Conservation (phyloP, 1,140 invertebrate species). For the Chironomus tepperi region DNA sequence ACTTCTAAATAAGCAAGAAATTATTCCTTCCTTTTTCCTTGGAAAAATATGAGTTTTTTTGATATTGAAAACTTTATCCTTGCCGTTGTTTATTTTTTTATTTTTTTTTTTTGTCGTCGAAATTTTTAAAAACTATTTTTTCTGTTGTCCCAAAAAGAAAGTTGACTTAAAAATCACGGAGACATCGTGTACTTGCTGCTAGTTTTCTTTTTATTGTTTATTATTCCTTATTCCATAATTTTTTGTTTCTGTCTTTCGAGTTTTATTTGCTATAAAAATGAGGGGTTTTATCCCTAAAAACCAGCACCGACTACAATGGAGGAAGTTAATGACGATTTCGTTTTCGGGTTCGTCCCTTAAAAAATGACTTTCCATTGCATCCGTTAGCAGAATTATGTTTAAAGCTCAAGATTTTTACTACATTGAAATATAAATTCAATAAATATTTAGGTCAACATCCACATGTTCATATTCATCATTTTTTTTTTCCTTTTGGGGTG, state of each 20-base stretch:
- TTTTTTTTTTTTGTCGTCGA: neutral
- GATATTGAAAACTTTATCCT: conserved; percentile 3
- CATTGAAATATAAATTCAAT: neutral
- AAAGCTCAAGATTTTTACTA: neutral
- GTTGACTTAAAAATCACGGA: neutral
- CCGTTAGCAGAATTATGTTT: neutral
- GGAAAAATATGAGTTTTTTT: neutral
- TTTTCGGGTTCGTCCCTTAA: neutral
- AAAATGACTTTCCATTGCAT: conserved; percentile 7
- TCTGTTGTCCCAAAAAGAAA: neutral
- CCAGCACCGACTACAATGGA: neutral
- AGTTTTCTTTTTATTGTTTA: neutral
- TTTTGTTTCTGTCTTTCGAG: neutral
- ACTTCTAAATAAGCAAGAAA: too few species aligned
- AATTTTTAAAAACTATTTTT: neutral
- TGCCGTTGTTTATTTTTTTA: neutral
- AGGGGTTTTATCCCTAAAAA: neutral
- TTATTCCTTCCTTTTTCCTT: neutral
- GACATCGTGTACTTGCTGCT: neutral
- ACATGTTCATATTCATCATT: neutral
- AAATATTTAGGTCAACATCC: conserved; percentile 8
- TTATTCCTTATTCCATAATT: neutral
- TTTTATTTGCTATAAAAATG: neutral
- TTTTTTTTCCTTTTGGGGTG: neutral
- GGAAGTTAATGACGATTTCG: neutral